phyloP scores from a whole-genome alignment of 2,888 invertebrate genomes.

The Pterostichus niger region DNA sequence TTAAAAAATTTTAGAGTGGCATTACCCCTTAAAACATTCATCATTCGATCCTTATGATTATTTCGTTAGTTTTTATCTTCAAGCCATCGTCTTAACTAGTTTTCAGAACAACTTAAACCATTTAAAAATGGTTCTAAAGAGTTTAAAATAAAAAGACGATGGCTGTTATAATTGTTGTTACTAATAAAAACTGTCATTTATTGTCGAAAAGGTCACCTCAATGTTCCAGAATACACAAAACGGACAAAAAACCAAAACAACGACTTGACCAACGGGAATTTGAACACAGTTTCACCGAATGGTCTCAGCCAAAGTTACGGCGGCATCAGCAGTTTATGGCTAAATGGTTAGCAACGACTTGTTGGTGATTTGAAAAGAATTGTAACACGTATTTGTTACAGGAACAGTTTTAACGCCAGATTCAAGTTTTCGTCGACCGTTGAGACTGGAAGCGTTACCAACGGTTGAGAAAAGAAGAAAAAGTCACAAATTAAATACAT shows the following conservation, averaged over 20 bases:
- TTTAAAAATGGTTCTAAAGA: no score
- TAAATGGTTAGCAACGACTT: slow-evolving; percentile 68
- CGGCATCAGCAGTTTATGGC: slow-evolving; percentile 71
- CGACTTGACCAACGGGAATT: slow-evolving; percentile 68
- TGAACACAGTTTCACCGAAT: slow-evolving; percentile 37
- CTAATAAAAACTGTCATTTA: no score
- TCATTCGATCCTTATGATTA: no score
- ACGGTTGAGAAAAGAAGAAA: slow-evolving; percentile 73
- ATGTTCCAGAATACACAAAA: slow-evolving; percentile 73
- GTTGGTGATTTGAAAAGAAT: neutral
- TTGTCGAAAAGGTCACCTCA: slow-evolving; percentile 54
- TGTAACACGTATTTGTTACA: slow-evolving; percentile 49
- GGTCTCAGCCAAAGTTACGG: slow-evolving; percentile 69
- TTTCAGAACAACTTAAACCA: no score
- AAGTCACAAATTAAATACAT: slow-evolving; percentile 71
- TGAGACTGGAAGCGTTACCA: slow-evolving; percentile 75
- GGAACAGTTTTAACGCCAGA: slow-evolving; percentile 70
- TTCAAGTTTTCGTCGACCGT: slow-evolving; percentile 71
- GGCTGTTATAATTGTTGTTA: no score
- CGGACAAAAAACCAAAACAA: slow-evolving; percentile 71
- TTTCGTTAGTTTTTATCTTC: no score
- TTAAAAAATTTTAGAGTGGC: no score
- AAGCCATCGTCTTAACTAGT: neutral
- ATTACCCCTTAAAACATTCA: no score
- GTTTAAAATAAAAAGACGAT: no score